A percentile compares a stretch with the other conserved stretches of the same genome.
Conservation (phyloP, 2,888 invertebrate genomes). For the Poecilus cupreus region DNA sequence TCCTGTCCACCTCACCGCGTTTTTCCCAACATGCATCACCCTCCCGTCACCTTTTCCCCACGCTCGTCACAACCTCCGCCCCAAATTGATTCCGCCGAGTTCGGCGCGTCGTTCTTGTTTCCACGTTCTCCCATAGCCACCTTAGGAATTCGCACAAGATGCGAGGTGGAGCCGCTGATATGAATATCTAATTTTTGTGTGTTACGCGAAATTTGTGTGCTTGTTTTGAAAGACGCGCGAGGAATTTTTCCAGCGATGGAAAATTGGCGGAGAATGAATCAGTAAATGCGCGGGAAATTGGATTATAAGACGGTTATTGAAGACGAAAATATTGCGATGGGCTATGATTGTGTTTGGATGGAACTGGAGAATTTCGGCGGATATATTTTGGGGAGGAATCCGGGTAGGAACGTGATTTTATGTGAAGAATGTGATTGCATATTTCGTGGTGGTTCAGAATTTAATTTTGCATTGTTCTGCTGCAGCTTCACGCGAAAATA, state of each 20-base stretch:
- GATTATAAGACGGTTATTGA: not conserved
- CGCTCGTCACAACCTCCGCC: not conserved
- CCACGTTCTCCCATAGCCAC: not conserved
- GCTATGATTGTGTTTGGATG: not conserved
- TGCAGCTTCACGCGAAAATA: too few species aligned
- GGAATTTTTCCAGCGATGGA: constrained; percentile 15
- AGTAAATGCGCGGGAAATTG: constrained; percentile 10
- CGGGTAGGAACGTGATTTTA: too few species aligned
- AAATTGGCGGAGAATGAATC: constrained; percentile 21
- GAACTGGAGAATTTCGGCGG: not conserved
- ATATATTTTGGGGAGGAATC: too few species aligned
- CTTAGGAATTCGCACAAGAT: not conserved
- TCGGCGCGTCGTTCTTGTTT: constrained; percentile 13
- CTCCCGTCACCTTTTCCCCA: too few species aligned
- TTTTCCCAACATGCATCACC: too few species aligned
- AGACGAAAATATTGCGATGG: not conserved
- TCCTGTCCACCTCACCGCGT: too few species aligned
- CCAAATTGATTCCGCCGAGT: not conserved
- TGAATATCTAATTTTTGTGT: constrained; percentile 48
- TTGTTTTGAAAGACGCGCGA: constrained; percentile 24
- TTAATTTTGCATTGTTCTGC: not conserved
- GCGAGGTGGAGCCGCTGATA: constrained; percentile 23
- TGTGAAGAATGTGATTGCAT: not conserved
- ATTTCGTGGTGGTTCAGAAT: not conserved
- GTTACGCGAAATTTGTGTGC: constrained; percentile 24